Evolutionary conservation across 2,797 vertebrate species (phyloP), one percentile per base, ranked within the genome.

Genomic region (Epinephelus malabaricus): DNA sequence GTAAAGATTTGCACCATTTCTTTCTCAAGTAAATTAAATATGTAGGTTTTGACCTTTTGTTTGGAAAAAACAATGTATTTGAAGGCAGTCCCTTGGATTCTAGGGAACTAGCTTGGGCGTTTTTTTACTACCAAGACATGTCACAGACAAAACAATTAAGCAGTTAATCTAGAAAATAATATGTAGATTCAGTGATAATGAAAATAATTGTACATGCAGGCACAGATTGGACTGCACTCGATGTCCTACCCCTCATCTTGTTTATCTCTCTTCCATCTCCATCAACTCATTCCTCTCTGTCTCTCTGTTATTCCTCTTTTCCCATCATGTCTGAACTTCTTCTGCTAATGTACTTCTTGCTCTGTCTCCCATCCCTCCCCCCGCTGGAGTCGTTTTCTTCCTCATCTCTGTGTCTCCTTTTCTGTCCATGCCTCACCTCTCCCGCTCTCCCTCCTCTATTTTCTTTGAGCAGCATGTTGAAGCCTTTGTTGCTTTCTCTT

Each of bases 401-500:
- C 49, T 81, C 34, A 61, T 81, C 54, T 68, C 8, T 54, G n/a
- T 15, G 23, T 61, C 69, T 75, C 49, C 54, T 65, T 21, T 66
- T 59, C 56, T 54, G n/a, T 75, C 69, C 65, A 21, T 45, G 65
- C 72, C 53, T 81, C 71, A 69, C 23, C 55, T 60, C 53, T 63
- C 4, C 19, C 2, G 2, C 56, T 56, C 56, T 63, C 27, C 49
- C 71, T 62, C 72, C 54, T 60, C 74, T 83, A 71, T 78, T 70
- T 67, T 87, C 59, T 87, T 78, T 85, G 38, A 86, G 60, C 63
- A 55, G 73, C 56, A 50, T 1, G 75, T 73, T 70, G 59, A 75
- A 82, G 79, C 75, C 68, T 89, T 92, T 90, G 84, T 93, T 88
- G 79, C 56, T 79, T 78, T 85, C 62, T 90, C 73, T 61, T 19